Percentiles rank a stretch among this genome's conserved stretches.
These are phyloP conservation scores for Halcyon badia DNA, from an alignment of 2,797 vertebrate species.

Conservation along the genomic window DNA sequence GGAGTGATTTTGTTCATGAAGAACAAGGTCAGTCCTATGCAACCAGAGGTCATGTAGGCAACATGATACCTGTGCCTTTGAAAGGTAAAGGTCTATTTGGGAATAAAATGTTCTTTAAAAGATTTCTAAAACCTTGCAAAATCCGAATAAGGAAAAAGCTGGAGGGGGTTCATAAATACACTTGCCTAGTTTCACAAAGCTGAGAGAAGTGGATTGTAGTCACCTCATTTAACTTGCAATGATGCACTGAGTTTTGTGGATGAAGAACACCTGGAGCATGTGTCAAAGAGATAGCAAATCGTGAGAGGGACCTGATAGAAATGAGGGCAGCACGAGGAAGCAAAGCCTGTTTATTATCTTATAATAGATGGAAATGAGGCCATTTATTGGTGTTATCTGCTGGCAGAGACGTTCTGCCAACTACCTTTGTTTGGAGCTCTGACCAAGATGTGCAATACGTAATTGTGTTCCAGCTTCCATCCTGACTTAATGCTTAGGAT, in stretches of 20 bases:
- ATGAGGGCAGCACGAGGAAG: neutral
- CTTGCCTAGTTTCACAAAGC: neutral
- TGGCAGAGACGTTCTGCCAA: neutral
- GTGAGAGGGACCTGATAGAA: neutral
- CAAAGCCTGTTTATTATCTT: neutral
- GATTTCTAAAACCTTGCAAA: neutral
- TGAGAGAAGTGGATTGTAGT: neutral
- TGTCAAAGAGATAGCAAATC: neutral
- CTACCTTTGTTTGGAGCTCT: slow-evolving; percentile 26
- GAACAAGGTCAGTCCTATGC: neutral
- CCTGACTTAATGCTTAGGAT: neutral
- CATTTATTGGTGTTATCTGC: slow-evolving; percentile 25
- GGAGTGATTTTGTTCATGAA: neutral
- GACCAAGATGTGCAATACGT: neutral
- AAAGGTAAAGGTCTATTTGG: neutral
- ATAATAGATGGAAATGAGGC: slow-evolving; percentile 20
- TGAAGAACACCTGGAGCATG: slow-evolving; percentile 22
- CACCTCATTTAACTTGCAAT: neutral
- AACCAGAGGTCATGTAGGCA: neutral
- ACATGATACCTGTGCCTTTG: neutral
- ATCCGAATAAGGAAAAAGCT: neutral
- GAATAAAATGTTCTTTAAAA: neutral
- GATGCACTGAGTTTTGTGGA: slow-evolving; percentile 5
- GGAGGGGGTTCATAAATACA: neutral
- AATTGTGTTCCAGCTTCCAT: slow-evolving; percentile 41